Evolutionary conservation across 2,797 vertebrate species (phyloP), one percentile per base, ranked within the genome.

Genomic region (Lacerta agilis): DNA sequence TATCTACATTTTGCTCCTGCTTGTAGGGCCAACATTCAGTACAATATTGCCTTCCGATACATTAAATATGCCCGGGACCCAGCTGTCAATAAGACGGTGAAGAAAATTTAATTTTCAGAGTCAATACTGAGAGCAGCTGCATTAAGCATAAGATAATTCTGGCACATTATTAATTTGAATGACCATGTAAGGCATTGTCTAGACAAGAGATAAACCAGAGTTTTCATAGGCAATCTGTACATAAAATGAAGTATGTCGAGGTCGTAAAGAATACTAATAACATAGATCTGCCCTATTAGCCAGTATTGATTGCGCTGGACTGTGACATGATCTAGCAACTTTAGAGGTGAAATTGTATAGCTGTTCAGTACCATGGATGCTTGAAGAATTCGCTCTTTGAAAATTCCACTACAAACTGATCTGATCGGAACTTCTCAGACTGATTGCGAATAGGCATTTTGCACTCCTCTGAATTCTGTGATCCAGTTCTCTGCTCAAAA

Each of bases 91-190:
- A 97, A 90, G 89, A 94, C 82, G 88, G 93, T 89, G 95, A 92
- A 96, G 95, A 95, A 97, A 97, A 97, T 97, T 97, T 97, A 97
- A 97, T 97, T 97, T 97, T 95, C 95, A 97, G 95, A 97, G 97
- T 97, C 96, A 97, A 97, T 97, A 97, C 90, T 93, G 94, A 97
- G 95, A 95, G 96, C 96, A 97, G 97, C 96, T 97, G 97, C 96
- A 97, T 97, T 97, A 97, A 96, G 93, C 94, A 93, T 96, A 96
- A 94, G 96, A 96, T 96, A 97, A 97, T 97, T 97, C 96, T 96
- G 95, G 91, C 95, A 96, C 94, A 92, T 97, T 97, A 97, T 97
- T 97, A 96, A 97, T 97, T 97, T 96, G 96, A 97, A 96, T 96
- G 93, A 89, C 94, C 94, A 90, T 97, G 95, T 96, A 97, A 95